These are phyloP conservation scores for Poecilia picta DNA, from an alignment of 2,797 vertebrate species.

Conservation along the genomic window DNA sequence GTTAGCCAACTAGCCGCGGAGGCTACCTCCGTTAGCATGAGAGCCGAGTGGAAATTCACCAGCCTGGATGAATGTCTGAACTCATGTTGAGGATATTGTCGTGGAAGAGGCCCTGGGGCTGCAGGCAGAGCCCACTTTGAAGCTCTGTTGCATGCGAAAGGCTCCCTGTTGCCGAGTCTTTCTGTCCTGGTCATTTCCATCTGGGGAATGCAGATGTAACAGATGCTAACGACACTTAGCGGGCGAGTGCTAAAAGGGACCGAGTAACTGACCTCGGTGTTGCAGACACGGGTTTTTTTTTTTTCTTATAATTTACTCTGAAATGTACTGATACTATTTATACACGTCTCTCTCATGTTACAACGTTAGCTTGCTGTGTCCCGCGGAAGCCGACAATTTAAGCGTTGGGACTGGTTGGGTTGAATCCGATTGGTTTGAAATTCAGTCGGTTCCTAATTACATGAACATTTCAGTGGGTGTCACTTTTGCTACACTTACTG, in stretches of 20 bases:
- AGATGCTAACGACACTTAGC: background rate
- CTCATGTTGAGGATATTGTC: constrained; percentile 6
- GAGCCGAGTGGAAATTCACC: background rate
- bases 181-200: background rate
- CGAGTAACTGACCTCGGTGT: background rate
- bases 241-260: background rate
- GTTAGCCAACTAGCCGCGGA: constrained; percentile 11
- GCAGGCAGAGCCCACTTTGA: background rate
- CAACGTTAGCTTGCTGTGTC: background rate
- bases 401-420: background rate
- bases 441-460: background rate
- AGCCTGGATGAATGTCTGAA: constrained; percentile 9
- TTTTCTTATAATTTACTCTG: background rate
- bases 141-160: background rate
- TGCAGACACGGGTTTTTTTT: background rate
- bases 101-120: constrained; percentile 27
- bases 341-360: no score
- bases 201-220: constrained; percentile 19
- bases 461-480: background rate
- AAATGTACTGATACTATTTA: background rate
- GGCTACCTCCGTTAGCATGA: constrained; percentile 14
- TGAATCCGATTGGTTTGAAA: background rate
- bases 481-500: background rate
- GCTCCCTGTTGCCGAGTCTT: background rate
- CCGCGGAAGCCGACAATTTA: background rate